Percentiles rank a stretch among this genome's conserved stretches.
These are phyloP conservation scores for Nyctibius grandis DNA, from an alignment of 2,797 vertebrate genomes.

Conservation along the genomic window DNA sequence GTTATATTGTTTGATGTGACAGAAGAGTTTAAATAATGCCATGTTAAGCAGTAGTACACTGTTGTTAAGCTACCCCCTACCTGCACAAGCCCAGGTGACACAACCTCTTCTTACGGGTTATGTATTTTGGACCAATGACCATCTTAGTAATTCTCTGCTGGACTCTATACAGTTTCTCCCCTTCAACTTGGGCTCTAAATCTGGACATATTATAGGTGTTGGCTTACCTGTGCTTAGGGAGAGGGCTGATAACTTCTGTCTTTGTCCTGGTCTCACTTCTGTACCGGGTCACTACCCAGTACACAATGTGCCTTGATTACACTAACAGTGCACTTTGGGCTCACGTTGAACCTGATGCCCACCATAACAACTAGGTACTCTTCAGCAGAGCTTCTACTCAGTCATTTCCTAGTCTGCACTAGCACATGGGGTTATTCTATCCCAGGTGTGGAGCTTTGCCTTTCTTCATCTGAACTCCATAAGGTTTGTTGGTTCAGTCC, in stretches of 20 bases:
- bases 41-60: fast-evolving
- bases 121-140: fast-evolving
- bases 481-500: neutral
- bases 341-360: fast-evolving
- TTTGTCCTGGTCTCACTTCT: neutral
- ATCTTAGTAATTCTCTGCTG: neutral
- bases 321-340: neutral
- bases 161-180: neutral
- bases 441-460: neutral
- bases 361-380: neutral
- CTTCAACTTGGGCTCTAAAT: neutral
- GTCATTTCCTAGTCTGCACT: neutral
- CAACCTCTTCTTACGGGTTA: neutral
- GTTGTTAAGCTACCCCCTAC: neutral
- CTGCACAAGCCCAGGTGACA: neutral
- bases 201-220: neutral
- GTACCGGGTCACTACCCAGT: neutral
- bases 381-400: neutral
- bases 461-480: neutral
- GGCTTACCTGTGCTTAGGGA: neutral
- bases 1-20: neutral
- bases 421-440: neutral
- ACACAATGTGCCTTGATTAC: neutral
- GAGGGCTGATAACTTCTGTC: neutral
- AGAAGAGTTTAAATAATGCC: neutral